These are phyloP conservation scores for Bombyx mori DNA, from an alignment of 1,140 invertebrate genomes.

Conservation along the genomic window ASM3026992v2 NC_085110.1:11371001-11371500, in stretches of 20 bases:
- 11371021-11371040: no score
- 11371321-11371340: not conserved
- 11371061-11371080: not conserved
- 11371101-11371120: no score
- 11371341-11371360: not conserved
- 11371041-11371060: no score
- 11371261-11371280: no score
- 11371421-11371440: conserved; percentile 1
- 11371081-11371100: no score
- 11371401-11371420: not conserved
- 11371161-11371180: not conserved
- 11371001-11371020: no score
- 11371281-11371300: not conserved
- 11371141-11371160: not conserved
- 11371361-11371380: no score
- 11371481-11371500: no score
- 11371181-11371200: not conserved
- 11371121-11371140: no score
- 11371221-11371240: not conserved
- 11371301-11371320: not conserved
- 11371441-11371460: not conserved
- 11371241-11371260: not conserved
- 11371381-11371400: not conserved
- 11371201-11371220: not conserved
- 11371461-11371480: not conserved